Conservation (phyloP, 2,888 invertebrate species). For the Xestoiulus laeticollis region DNA sequence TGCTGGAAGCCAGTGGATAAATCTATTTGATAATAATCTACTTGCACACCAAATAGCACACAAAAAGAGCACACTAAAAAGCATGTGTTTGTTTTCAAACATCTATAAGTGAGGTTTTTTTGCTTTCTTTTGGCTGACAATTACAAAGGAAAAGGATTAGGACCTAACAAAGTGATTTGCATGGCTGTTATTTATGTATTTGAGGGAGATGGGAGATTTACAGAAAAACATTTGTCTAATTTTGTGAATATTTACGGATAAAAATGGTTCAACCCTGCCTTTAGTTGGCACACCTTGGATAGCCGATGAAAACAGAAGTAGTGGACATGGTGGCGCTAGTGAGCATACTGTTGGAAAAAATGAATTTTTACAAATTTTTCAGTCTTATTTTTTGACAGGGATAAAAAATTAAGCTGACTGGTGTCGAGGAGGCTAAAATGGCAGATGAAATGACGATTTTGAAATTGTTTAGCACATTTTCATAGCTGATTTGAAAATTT, state of each 20-base stretch:
- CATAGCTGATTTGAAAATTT: background rate
- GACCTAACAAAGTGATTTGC: background rate
- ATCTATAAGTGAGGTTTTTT: background rate
- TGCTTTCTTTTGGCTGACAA: background rate
- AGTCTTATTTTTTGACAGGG: background rate
- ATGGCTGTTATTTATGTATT: background rate
- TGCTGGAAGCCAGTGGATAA: slow-evolving; percentile 12
- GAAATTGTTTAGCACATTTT: background rate
- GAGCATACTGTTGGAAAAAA: slow-evolving; percentile 53
- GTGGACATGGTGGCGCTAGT: slow-evolving; percentile 52
- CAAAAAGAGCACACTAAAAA: background rate
- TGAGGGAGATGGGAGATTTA: background rate
- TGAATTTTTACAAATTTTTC: slow-evolving; percentile 17
- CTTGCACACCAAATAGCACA: background rate
- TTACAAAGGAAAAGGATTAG: background rate
- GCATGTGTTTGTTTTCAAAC: too few relatives aligned
- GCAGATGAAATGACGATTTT: too few relatives aligned
- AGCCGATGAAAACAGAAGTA: slow-evolving; percentile 17
- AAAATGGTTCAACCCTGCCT: slow-evolving; percentile 20
- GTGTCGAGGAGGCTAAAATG: background rate
- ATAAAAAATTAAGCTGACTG: background rate
- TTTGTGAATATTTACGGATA: slow-evolving; percentile 39
- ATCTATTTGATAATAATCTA: background rate
- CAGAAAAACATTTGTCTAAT: background rate
- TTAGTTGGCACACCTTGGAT: slow-evolving; percentile 50